Percentiles rank a stretch among this genome's conserved stretches.
phyloP scores from a whole-genome alignment of 2,113 vertebrate genomes.

The Heterotis niloticus region DNA sequence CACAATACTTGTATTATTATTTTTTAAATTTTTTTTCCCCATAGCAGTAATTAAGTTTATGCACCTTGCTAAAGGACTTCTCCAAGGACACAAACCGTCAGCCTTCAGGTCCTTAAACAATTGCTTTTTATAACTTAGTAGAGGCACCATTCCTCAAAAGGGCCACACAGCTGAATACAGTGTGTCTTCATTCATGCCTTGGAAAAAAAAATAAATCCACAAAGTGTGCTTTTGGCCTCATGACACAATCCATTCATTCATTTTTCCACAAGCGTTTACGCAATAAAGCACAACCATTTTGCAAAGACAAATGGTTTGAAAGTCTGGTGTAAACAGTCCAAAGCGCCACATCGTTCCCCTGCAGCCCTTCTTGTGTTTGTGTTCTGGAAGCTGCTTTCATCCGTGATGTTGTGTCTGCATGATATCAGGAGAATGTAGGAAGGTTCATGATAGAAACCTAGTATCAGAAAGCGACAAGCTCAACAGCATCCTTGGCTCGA shows the following conservation, averaged over 20 bases:
- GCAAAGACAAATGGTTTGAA: conserved; percentile 29
- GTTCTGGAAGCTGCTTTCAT: conserved; percentile 49
- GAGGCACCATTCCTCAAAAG: conserved; percentile 32
- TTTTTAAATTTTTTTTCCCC: too few relatives aligned
- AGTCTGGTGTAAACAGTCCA: conserved; percentile 26
- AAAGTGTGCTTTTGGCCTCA: conserved; percentile 26
- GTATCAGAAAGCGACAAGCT: conserved; percentile 22
- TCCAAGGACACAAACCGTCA: too few relatives aligned
- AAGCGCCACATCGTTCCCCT: conserved; percentile 28
- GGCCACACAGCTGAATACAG: conserved; percentile 11
- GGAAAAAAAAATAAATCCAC: conserved; percentile 38
- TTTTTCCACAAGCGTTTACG: conserved; percentile 21
- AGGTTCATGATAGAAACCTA: not conserved
- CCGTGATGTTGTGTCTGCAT: conserved; percentile 51
- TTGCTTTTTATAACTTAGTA: not conserved
- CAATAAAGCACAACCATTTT: conserved; percentile 26
- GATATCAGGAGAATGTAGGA: conserved; percentile 44
- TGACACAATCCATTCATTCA: conserved; percentile 33
- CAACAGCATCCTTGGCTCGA: conserved; percentile 4
- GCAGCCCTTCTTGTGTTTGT: conserved; percentile 27
- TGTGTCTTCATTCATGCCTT: conserved; percentile 35
- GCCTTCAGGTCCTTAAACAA: too few relatives aligned
- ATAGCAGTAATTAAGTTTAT: too few relatives aligned
- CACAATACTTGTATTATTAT: too few relatives aligned
- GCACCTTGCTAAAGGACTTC: too few relatives aligned